Evolutionary conservation across 2,797 vertebrate genomes (phyloP).

Genomic region (Arremon aurantiirostris): DNA sequence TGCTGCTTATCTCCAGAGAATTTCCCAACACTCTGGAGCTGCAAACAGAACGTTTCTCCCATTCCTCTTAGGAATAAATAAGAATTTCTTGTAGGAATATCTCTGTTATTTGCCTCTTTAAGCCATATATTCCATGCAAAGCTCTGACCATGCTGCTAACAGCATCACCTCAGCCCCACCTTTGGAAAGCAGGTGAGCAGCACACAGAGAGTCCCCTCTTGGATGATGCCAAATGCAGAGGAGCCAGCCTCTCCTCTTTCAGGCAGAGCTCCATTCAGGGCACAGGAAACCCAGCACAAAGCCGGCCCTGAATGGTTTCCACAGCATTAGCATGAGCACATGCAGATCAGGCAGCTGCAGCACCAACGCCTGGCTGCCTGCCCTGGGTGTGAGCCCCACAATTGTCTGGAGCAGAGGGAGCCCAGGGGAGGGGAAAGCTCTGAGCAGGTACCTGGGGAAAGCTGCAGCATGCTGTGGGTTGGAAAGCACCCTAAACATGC

Average conservation of each 20-base stretch:
- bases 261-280: neutral
- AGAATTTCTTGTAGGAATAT: too few species aligned
- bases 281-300: neutral
- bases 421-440: neutral
- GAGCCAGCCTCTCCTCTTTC: neutral
- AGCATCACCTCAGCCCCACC: accelerated
- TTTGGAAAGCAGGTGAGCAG: neutral
- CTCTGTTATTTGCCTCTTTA: too few species aligned
- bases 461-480: neutral
- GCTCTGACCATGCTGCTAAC: accelerated
- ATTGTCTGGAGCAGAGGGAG: neutral
- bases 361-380: neutral
- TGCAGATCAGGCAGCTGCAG: constrained; percentile 45
- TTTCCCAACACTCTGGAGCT: neutral
- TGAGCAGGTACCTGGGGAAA: neutral
- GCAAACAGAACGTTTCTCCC: neutral
- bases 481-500: neutral
- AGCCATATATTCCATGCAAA: accelerated
- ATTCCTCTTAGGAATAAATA: neutral
- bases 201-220: neutral
- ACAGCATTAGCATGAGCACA: neutral
- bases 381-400: neutral
- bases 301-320: neutral
- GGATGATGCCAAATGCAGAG: neutral
- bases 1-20: neutral